These are phyloP conservation scores for Sinella curviseta DNA, from an alignment of 1,140 invertebrate species.

Conservation along the genomic window DNA sequence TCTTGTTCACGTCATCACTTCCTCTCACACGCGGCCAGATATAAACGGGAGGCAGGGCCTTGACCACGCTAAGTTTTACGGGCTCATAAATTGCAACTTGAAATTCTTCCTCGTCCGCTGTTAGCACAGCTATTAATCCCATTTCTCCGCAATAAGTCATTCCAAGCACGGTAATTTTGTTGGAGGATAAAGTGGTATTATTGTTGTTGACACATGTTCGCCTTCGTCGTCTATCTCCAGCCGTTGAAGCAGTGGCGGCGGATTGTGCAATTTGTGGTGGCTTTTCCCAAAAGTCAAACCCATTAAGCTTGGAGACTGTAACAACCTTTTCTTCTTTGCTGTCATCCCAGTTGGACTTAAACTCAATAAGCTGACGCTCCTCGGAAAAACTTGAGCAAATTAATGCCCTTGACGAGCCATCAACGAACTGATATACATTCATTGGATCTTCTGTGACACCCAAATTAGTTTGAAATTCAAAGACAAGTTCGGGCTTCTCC, in stretches of 20 bases:
- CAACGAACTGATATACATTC: neutral
- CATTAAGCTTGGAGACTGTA: neutral
- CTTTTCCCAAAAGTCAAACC: neutral
- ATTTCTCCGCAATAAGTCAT: neutral
- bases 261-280: neutral
- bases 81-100: neutral
- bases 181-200: neutral
- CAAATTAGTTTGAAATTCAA: neutral
- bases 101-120: neutral
- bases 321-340: neutral
- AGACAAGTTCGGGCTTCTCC: neutral
- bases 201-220: neutral
- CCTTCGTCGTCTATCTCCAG: neutral
- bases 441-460: neutral
- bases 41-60: neutral
- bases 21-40: neutral
- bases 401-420: neutral
- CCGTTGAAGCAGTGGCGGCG: neutral
- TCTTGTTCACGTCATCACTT: neutral
- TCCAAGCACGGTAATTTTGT: neutral
- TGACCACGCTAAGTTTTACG: neutral
- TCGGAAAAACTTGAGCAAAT: neutral
- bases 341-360: neutral
- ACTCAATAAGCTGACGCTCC: neutral
- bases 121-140: neutral